Evolutionary conservation across 2,888 invertebrate genomes (phyloP), one percentile per base, ranked within the genome.

Genomic region (Cryptocephalus primarius): DNA sequence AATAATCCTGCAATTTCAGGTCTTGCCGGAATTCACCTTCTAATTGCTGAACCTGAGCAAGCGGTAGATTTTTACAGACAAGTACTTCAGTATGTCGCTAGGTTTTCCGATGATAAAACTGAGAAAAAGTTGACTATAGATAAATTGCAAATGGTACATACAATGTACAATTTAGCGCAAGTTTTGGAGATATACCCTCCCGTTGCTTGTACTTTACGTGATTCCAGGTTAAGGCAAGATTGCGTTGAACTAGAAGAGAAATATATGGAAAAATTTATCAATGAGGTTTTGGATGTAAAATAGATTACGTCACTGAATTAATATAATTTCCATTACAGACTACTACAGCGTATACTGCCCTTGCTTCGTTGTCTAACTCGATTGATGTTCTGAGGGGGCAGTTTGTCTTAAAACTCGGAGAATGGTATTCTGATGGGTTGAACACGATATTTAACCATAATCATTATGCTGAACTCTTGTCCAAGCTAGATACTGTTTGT

Each of bases 141-240:
- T 62, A 78, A 78, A 42, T 68, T 85, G 39, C 71, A 79, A 54
- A 72, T 78, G 59, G 77, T 86, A 22, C 87, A 87, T 63, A 75
- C 83, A 0, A 66, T 82, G 48, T 73, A 81, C 57, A 86, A 86
- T 65, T 69, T 83, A 42, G 70, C 76, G 3, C 75, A 82, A 48
- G 62, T 76, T 8, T 51, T 75, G 12, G 69, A 69, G 46, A 56
- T 59, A 4, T 43, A 52, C 46, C 62, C 67, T 36, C 67, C 70
- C 4, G 59, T 59, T 9, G 70, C 68, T 8, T 73, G 71, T 8
- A 79, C 79, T 4, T 64, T 78, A 8, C 58, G 75, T 42, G 79
- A 80, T 59, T 64, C 64, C 36, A 62, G 61, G 33, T 67, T 80
- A 32, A 59, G 60, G 46, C 60, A 66, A 12, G 75, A 80, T 58